Conservation (phyloP, 1,140 invertebrate genomes). For the Bombus superbus region DNA sequence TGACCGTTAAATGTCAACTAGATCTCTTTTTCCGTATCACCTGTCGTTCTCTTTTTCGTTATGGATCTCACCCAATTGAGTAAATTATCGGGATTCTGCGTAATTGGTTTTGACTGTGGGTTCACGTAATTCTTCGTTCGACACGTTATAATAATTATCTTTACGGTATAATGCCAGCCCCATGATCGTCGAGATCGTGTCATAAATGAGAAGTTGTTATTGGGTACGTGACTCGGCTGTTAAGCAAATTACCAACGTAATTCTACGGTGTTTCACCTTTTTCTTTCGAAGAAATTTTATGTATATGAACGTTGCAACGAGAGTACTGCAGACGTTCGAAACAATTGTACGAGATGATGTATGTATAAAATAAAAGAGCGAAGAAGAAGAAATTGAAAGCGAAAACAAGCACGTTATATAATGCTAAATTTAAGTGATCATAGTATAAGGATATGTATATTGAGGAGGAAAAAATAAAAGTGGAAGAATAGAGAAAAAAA, state of each 20-base stretch:
- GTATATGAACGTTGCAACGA: too few relatives aligned
- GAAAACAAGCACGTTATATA: too few relatives aligned
- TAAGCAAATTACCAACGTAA: neutral
- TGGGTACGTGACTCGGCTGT: neutral
- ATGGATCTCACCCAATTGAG: slow-evolving; percentile 16
- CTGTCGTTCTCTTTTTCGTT: slow-evolving; percentile 10
- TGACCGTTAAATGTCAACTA: slow-evolving; percentile 60
- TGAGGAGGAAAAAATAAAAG: neutral
- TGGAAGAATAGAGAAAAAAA: neutral
- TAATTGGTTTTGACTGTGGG: slow-evolving; percentile 42
- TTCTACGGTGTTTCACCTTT: neutral
- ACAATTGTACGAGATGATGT: neutral
- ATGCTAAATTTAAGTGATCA: too few relatives aligned
- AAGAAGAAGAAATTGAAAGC: too few relatives aligned
- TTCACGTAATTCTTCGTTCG: neutral
- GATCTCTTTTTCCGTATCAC: neutral
- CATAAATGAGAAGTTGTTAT: neutral
- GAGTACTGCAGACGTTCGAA: too few relatives aligned
- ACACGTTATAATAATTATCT: slow-evolving; percentile 16
- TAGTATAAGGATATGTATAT: too few relatives aligned
- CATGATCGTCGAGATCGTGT: neutral
- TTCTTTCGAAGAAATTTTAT: too few relatives aligned
- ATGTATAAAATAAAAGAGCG: neutral
- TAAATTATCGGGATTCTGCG: slow-evolving; percentile 16
- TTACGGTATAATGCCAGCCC: neutral